Evolutionary conservation across 2,888 invertebrate genomes (phyloP), one percentile per base, ranked within the genome.

Genomic region (Drosophila affinis): DNA sequence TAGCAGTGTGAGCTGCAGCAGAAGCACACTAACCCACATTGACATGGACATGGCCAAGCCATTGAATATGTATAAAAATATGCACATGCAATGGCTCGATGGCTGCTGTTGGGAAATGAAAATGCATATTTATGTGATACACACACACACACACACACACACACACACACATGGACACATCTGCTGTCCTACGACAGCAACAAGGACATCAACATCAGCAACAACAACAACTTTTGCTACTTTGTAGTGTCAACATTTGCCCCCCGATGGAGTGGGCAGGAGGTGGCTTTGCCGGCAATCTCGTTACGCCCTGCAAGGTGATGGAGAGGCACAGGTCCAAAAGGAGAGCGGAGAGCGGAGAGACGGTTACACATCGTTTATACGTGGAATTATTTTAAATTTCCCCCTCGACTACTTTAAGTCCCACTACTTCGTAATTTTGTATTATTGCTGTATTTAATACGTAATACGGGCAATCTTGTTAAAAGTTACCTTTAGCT

Each of bases 161-260:
- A 45, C 47, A 45, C 45, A 57, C 39, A n/a, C 48, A 59, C 49
- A 46, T 52, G 18, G 14, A 62, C 51, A 52, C 56, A 49, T 49
- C 57, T 60, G 39, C 67, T 57, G 56, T 68, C 73, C 70, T 77
- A 55, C 68, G 55, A 75, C 73, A 60, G 60, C 64, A 70, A 62
- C 69, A 79, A 78, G 78, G 76, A 80, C 72, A 75, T 64, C 61
- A 65, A 44, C 59, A 46, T 14, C 45, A 32, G 12, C 62, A 75
- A 62, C 70, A 65, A 44, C 34, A 34, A 34, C 34, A 34, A 12
- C 34, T 34, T 34, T 62, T 54, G 67, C 80, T 80, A 75, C 83
- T 83, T 80, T 80, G 74, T 68, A 72, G 78, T 82, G 78, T 83
- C 86, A 80, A 86, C 83, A 86, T 80, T 82, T 78, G 77, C 77